Evolutionary conservation across 2,113 vertebrate species (phyloP), one percentile per base, ranked within the genome.

Genomic region (Osmerus mordax): DNA sequence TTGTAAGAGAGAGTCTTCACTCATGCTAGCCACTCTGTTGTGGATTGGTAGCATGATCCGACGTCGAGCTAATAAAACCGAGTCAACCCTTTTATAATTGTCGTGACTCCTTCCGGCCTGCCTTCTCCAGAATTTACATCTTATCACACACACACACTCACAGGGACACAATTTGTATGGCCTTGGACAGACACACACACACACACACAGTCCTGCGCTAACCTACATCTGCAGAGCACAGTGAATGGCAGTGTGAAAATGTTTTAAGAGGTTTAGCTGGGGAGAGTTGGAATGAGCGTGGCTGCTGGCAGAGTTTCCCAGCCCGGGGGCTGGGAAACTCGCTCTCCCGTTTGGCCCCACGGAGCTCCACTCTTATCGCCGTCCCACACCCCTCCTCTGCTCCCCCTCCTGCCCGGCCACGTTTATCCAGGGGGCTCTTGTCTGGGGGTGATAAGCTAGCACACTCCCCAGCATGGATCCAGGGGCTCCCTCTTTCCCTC

Each of bases 391-490:
- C 89, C 86, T 76, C 82, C 83, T 36, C 81, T 78, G 86, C 75
- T 76, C 89, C 86, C 76, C 89, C 85, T 91, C 64, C 89, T 84
- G 86, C 86, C 89, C 83, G 80, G 89, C 84, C 88, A 81, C 80
- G 85, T 90, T 90, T 91, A 88, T 90, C 87, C 87, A 72, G 83
- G 87, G 81, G 88, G 84, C 82, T 88, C 86, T 92, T 93, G 91
- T 92, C 88, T 89, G 86, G 83, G 88, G 88, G 88, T 84, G 92
- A 93, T 93, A 93, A 93, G 90, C 88, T 82, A 85, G 82, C 87
- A 89, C 87, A 83, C 85, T 85, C 84, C 87, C 83, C 83, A 82
- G 82, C 85, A 82, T 82, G 81, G 86, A 79, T 83, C 84, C 79
- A 76, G 83, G 80, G 73, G 75, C 80, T 80, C 78, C 74, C 70